Conservation (phyloP, 2,113 vertebrate species). For the Hippocampus abdominalis region DNA sequence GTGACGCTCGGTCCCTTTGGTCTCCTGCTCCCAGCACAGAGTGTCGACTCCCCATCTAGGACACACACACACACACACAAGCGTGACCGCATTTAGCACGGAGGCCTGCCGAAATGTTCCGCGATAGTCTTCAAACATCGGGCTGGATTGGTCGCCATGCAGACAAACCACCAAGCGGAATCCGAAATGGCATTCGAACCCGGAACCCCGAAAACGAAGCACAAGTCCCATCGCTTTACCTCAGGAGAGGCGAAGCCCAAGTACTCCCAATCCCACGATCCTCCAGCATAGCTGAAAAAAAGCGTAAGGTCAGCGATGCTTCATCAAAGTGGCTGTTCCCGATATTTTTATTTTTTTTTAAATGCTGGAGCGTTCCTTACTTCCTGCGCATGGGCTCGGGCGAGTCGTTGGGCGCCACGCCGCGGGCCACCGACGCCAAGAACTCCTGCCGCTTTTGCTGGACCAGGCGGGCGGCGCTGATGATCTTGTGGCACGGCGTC, state of each 20-base stretch:
- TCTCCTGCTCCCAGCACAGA: conserved; percentile 59
- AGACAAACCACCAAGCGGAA: too few species aligned
- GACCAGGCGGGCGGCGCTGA: conserved; percentile 91
- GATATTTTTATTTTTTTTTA: neutral
- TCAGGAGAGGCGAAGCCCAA: conserved; percentile 95
- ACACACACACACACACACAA: conserved; percentile 46
- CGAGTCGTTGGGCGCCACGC: conserved; percentile 95
- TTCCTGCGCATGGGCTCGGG: conserved; percentile 86
- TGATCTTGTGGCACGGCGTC: conserved; percentile 95
- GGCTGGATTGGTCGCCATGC: too few species aligned
- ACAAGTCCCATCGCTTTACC: conserved; percentile 69
- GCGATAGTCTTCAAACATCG: neutral
- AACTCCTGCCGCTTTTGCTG: conserved; percentile 98
- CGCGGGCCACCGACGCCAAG: conserved; percentile 91
- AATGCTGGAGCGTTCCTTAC: conserved; percentile 68
- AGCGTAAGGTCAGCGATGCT: neutral
- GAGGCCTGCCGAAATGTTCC: neutral
- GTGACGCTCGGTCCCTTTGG: conserved; percentile 59
- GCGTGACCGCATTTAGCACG: conserved; percentile 6
- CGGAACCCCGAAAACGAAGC: too few species aligned
- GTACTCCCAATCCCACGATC: conserved; percentile 99
- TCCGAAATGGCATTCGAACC: too few species aligned
- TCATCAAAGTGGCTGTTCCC: neutral
- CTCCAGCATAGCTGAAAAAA: conserved; percentile 88
- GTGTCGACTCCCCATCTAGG: conserved; percentile 67